Base-by-base conservation (phyloP, 2,888 invertebrate species). In the Cerastoderma edule region DNA sequence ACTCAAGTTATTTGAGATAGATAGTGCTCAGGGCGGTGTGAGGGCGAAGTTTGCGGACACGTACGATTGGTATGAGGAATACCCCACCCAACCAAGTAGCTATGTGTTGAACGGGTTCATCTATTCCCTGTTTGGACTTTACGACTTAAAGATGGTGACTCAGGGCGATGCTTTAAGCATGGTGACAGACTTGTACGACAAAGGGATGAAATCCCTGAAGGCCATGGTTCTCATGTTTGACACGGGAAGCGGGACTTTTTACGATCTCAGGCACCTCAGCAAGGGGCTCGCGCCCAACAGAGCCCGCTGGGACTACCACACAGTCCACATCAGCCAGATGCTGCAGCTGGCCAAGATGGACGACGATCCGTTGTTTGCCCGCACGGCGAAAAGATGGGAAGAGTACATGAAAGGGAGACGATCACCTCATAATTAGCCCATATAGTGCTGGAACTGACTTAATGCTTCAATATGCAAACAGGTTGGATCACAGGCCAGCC, bases 71-170 rank as follows among this genome's bases (percentile, higher is more conserved):
- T 99, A 98, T 92, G 99, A 99, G 92, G 99, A 99, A 92, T 99
- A 99, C 93, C 99, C 99, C 0, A 99, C 99, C 0, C 95, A 95
- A 69, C 99, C 99, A 0, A 95, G 98, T 4, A 90, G 89, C 72
- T 99, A 98, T 93, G 99, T 99, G 16, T 95, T 99, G 30, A 99
- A 99, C 93, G 99, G 99, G 54, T 99, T 99, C 94, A 98, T 99
- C 89, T 99, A 99, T 94, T 97, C 99, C 0, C 94, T 99, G 8
- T 95, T 99, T 73, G 99, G 99, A 0, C 94, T 99, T 16, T 99
- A 98, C 93, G 99, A 99, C 94, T 94, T 99, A n/a, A 96, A 96
- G 92, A 95, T 95, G 70, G 87, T 89, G 44, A 96, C 96, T 28
- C 95, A 96, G 0, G 94, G 95, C 30, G 95, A 95, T 94, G 89